Base-by-base conservation (phyloP, 2,888 invertebrate genomes). In the Parnassius apollo region DNA sequence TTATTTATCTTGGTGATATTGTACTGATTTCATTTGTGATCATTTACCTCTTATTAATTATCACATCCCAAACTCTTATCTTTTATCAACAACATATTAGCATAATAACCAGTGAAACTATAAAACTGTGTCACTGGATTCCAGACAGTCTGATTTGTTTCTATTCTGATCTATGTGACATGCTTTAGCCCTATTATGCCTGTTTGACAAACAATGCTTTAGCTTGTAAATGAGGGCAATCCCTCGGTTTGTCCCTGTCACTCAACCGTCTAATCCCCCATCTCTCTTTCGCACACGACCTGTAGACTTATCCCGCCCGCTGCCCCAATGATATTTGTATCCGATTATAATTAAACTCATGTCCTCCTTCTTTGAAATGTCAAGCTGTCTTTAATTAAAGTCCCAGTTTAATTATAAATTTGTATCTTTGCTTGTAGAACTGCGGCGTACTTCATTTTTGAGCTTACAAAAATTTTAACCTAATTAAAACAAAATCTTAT, bases 241-340 rank as follows among this genome's bases (percentile, higher is more conserved):
- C 85, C 83, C 77, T 70, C 77, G 77, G 82, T 80, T 83, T 76
- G 72, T 89, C 88, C 81, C 77, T 82, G 80, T 88, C 86, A 78
- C 76, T 74, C 84, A 67, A 68, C 65, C 56, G 68, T 64, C 68
- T 70, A 75, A 77, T 74, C 73, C 73, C 70, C 69, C 70, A 68
- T 73, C 73, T 78, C 76, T 78, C 77, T 70, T 77, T 77, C 74
- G 70, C 78, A 69, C 69, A 65, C 80, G 82, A 83, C 82, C 85
- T 81, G 85, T 82, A 82, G 85, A 85, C 77, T 72, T 78, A 82
- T 78, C 83, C 79, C 88, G 91, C 75, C 86, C 89, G 83, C 80
- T 88, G 91, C 75, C 86, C 91, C 88, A 88, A 91, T 91, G 91
- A 91, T 91, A 91, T 91, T 91, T 91, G 86, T 88, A 87, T 88